Evolutionary conservation across 2,888 invertebrate species (phyloP).

Genomic region (Leucoma salicis): DNA sequence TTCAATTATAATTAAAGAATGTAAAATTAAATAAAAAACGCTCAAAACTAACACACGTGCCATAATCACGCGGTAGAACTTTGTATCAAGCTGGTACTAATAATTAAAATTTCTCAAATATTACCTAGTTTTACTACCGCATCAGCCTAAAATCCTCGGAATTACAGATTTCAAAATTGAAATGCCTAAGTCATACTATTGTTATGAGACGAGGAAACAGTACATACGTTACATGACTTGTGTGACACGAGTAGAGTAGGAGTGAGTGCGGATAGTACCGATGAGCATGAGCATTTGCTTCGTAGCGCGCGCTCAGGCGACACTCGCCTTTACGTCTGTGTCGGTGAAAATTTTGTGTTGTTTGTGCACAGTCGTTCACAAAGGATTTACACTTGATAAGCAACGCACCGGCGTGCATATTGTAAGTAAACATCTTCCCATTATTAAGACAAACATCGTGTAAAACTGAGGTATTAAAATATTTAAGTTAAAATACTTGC

Average conservation of each 20-base stretch:
- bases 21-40: too few species aligned
- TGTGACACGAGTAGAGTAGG: conserved; percentile 33
- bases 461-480: too few species aligned
- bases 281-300: conserved; percentile 48
- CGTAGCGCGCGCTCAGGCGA: conserved; percentile 50
- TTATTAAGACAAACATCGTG: too few species aligned
- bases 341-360: conserved; percentile 41
- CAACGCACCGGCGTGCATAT: conserved; percentile 12
- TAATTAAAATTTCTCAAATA: too few species aligned
- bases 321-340: conserved; percentile 49
- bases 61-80: too few species aligned
- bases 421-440: conserved; percentile 12
- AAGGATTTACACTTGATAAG: conserved; percentile 25
- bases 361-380: conserved; percentile 22
- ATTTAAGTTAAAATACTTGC: too few species aligned
- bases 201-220: conserved; percentile 18
- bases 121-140: background rate
- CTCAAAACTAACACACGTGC: too few species aligned
- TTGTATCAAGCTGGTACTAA: too few species aligned
- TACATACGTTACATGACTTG: conserved; percentile 2
- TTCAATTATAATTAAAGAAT: too few species aligned
- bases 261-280: conserved; percentile 23
- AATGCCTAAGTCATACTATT: conserved; percentile 4
- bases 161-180: background rate
- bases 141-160: background rate